A percentile compares a stretch with the other conserved stretches of the same genome.
Conservation (phyloP, 2,797 vertebrate genomes). For the Gymnocypris eckloni region DNA sequence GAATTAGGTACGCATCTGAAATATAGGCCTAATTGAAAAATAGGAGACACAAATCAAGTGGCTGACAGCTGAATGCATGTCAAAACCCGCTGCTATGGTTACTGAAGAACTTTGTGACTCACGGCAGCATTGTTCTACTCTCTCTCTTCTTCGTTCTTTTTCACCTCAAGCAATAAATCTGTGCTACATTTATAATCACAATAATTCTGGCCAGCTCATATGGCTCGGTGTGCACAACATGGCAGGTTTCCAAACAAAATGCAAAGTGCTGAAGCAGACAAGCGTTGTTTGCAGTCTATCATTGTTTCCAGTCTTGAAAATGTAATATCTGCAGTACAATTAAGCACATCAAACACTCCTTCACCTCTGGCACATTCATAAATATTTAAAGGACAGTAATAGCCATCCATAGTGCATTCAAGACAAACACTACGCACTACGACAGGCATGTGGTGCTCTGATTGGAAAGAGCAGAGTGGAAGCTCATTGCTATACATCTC, state of each 20-base stretch:
- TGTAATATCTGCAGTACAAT: slow-evolving; percentile 42
- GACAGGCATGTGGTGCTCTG: background rate
- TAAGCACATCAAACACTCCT: slow-evolving; percentile 47
- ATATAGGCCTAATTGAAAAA: background rate
- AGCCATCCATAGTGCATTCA: slow-evolving; percentile 37
- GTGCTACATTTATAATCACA: slow-evolving; percentile 53
- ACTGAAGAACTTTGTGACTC: slow-evolving; percentile 34
- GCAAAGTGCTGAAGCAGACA: slow-evolving; percentile 41
- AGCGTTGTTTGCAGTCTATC: slow-evolving; percentile 47
- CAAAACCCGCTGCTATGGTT: slow-evolving; percentile 39
- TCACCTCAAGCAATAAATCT: slow-evolving; percentile 56
- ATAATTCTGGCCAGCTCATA: slow-evolving; percentile 54
- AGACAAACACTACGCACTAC: slow-evolving; percentile 4
- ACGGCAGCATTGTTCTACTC: slow-evolving; percentile 20
- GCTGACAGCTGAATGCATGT: slow-evolving; percentile 24
- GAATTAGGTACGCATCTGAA: slow-evolving; percentile 3
- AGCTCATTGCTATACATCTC: slow-evolving; percentile 71
- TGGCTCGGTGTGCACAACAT: slow-evolving; percentile 42
- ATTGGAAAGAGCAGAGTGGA: slow-evolving; percentile 58
- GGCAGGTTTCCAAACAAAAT: slow-evolving; percentile 57
- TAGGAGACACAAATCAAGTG: slow-evolving; percentile 23
- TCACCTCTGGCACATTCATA: slow-evolving; percentile 42
- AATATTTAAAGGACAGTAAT: slow-evolving; percentile 45
- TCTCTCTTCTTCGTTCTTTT: slow-evolving; percentile 13
- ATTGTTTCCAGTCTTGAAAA: slow-evolving; percentile 49